Percentiles rank a stretch among this genome's conserved stretches.
Evolutionary conservation across 2,113 vertebrate species (phyloP).

Genomic region (Rhabdomys dilectus): DNA sequence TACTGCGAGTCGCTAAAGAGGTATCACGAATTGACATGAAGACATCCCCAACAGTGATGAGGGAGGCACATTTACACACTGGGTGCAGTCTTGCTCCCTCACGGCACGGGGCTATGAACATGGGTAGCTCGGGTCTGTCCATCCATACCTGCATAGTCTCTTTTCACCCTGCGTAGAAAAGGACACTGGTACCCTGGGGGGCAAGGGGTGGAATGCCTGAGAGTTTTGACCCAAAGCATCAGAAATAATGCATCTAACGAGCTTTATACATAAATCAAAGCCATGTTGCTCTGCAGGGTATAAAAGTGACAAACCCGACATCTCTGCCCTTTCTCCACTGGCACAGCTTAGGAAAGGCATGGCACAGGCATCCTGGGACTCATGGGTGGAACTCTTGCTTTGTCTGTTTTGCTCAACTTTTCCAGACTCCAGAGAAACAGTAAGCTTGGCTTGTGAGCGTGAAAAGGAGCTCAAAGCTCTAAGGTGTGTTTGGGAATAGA

Average conservation of each 20-base stretch:
- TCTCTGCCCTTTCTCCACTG: accelerated
- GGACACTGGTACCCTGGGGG: neutral
- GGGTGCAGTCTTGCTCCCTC: neutral
- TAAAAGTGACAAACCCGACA: neutral
- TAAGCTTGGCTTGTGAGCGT: neutral
- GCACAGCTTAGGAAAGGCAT: neutral
- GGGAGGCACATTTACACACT: neutral
- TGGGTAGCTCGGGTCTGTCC: neutral
- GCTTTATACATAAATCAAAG: neutral
- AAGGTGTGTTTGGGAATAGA: neutral
- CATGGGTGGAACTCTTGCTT: neutral
- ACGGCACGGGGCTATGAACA: neutral
- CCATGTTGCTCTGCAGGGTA: neutral
- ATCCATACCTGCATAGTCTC: neutral
- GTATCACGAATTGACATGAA: neutral
- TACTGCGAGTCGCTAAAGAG: neutral
- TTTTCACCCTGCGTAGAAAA: neutral
- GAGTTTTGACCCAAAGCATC: neutral
- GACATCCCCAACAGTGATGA: neutral
- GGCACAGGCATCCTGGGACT: neutral
- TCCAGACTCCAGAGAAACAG: neutral
- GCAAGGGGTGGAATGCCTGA: neutral
- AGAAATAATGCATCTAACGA: neutral
- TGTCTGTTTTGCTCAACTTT: neutral
- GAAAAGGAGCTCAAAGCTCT: neutral